Percentiles rank a stretch among this genome's conserved stretches.
Conservation (phyloP, 2,888 invertebrate genomes). For the Apodemia hepburni region DNA sequence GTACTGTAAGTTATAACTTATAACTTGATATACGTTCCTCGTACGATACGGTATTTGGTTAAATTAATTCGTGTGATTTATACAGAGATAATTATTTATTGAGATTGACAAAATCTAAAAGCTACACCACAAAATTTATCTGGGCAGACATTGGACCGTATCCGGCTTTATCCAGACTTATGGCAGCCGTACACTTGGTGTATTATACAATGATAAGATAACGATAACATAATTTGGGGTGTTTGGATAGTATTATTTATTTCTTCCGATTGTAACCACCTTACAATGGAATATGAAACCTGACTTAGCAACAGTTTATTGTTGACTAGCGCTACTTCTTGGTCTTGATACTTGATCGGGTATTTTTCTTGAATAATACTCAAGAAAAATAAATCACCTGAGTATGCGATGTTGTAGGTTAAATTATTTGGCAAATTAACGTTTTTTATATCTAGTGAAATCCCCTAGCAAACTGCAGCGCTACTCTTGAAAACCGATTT, state of each 20-base stretch:
- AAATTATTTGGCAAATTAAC: too few relatives aligned
- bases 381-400: too few relatives aligned
- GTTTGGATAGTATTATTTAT: constrained; percentile 4
- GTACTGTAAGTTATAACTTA: too few relatives aligned
- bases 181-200: neutral
- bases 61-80: neutral
- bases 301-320: neutral
- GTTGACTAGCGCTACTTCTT: too few relatives aligned
- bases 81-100: neutral
- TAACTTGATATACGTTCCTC: too few relatives aligned
- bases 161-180: neutral
- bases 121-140: neutral
- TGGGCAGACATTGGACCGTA: neutral
- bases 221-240: constrained; percentile 5
- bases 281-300: neutral
- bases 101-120: neutral
- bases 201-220: neutral
- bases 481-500: too few relatives aligned
- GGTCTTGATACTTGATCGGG: too few relatives aligned
- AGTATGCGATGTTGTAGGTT: too few relatives aligned
- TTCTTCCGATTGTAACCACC: neutral
- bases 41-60: too few relatives aligned
- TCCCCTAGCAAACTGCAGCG: too few relatives aligned
- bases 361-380: neutral
- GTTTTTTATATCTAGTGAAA: too few relatives aligned